Conservation (phyloP, 2,888 invertebrate species). For the Anthophora plumipes region DNA sequence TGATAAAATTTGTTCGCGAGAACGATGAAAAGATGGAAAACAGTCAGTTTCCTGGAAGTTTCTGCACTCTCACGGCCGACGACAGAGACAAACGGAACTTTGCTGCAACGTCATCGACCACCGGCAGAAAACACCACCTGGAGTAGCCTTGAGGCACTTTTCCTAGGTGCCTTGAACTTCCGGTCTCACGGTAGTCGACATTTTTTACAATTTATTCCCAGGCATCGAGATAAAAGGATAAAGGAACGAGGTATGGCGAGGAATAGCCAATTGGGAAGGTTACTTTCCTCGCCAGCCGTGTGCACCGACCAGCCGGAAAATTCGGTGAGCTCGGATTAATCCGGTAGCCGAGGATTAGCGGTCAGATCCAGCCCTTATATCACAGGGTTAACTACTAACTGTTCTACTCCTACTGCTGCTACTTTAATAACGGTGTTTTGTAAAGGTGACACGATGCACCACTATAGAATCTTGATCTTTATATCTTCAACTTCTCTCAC, state of each 20-base stretch:
- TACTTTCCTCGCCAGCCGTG: slow-evolving; percentile 7
- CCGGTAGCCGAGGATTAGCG: slow-evolving; percentile 49
- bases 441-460: slow-evolving; percentile 33
- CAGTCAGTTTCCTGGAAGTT: neutral
- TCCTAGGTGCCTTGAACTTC: neutral
- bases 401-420: neutral
- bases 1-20: neutral
- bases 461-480: too few relatives aligned
- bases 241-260: slow-evolving; percentile 4
- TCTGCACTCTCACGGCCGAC: slow-evolving; percentile 18
- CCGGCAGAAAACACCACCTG: neutral
- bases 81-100: slow-evolving; percentile 20
- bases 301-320: slow-evolving; percentile 42
- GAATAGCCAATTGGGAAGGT: slow-evolving; percentile 23
- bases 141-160: neutral
- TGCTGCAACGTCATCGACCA: slow-evolving; percentile 21
- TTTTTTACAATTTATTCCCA: slow-evolving; percentile 9
- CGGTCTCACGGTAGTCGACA: neutral
- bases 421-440: slow-evolving; percentile 54
- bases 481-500: too few relatives aligned
- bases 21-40: neutral
- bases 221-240: slow-evolving; percentile 36
- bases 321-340: slow-evolving; percentile 55
- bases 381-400: slow-evolving; percentile 27
- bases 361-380: slow-evolving; percentile 45